These are phyloP conservation scores for Nannospalax galili DNA, from an alignment of 2,113 vertebrate species.

Conservation along the genomic window DNA sequence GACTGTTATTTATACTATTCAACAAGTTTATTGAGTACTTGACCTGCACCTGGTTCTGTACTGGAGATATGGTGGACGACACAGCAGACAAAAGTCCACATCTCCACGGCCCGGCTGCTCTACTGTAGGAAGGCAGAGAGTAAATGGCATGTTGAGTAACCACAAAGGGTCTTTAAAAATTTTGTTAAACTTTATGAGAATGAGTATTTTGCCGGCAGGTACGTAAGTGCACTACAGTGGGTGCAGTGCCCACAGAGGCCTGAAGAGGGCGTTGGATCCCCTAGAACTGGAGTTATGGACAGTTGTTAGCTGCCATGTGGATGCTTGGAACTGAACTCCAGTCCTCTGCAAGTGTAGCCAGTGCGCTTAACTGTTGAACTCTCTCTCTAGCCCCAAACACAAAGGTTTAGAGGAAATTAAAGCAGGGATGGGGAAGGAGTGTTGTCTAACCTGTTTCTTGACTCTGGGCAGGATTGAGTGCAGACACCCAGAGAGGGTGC, in stretches of 20 bases:
- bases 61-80: not conserved
- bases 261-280: no score
- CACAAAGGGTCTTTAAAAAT: not conserved
- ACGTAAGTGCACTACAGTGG: no score
- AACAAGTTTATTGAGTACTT: not conserved
- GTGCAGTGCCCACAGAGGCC: no score
- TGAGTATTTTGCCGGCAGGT: no score
- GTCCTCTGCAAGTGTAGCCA: no score
- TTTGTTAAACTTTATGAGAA: no score
- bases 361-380: no score
- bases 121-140: not conserved
- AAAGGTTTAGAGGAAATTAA: not conserved
- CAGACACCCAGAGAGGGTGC: not conserved
- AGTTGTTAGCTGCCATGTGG: no score
- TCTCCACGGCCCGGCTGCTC: not conserved
- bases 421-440: not conserved
- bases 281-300: no score
- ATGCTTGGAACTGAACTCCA: no score
- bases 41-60: no score
- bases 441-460: not conserved
- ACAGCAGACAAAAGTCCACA: not conserved
- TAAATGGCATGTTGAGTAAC: not conserved
- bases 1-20: not conserved
- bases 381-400: no score
- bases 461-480: not conserved